A percentile compares a stretch with the other conserved stretches of the same genome.
Conservation (phyloP, 1,140 invertebrate genomes). For the Atta texana region DNA sequence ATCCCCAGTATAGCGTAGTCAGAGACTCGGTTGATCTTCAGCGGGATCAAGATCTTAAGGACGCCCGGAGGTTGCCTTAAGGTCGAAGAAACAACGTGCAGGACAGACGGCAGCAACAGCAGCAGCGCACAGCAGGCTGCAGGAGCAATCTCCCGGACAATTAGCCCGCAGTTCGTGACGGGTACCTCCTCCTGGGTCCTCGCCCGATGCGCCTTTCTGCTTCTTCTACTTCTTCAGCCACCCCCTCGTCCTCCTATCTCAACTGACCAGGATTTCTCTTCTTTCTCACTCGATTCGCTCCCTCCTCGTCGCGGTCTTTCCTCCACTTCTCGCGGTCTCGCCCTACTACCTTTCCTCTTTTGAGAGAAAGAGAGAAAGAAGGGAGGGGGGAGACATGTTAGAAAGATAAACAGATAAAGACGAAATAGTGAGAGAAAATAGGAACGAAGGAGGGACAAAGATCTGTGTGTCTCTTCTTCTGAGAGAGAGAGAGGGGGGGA, state of each 20-base stretch:
- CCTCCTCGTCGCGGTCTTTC: conserved; percentile 43
- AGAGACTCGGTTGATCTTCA: conserved; percentile 67
- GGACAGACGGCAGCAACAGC: conserved; percentile 74
- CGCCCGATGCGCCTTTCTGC: conserved; percentile 74
- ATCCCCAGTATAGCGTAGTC: conserved; percentile 10
- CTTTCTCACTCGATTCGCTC: conserved; percentile 35
- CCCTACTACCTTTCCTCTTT: conserved; percentile 53
- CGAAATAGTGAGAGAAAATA: conserved; percentile 13
- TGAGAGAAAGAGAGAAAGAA: not conserved
- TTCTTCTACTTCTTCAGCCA: conserved; percentile 67
- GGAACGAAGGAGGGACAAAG: conserved; percentile 40
- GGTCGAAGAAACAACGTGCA: conserved; percentile 76
- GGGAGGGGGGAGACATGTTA: not conserved
- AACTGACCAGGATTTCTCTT: conserved; percentile 7
- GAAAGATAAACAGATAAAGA: conserved; percentile 16
- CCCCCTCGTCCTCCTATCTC: conserved; percentile 15
- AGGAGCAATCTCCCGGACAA: conserved; percentile 85
- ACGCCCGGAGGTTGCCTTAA: conserved; percentile 75
- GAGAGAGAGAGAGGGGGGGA: too few species aligned
- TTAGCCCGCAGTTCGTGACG: conserved; percentile 86
- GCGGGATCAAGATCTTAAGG: conserved; percentile 77
- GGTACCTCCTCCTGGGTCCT: conserved; percentile 80
- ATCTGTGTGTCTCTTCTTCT: conserved; percentile 57
- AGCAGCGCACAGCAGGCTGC: conserved; percentile 79
- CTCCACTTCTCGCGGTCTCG: conserved; percentile 44